Percentiles rank a stretch among this genome's conserved stretches.
Conservation (phyloP, 2,888 invertebrate genomes). For the Bombylius discolor region DNA sequence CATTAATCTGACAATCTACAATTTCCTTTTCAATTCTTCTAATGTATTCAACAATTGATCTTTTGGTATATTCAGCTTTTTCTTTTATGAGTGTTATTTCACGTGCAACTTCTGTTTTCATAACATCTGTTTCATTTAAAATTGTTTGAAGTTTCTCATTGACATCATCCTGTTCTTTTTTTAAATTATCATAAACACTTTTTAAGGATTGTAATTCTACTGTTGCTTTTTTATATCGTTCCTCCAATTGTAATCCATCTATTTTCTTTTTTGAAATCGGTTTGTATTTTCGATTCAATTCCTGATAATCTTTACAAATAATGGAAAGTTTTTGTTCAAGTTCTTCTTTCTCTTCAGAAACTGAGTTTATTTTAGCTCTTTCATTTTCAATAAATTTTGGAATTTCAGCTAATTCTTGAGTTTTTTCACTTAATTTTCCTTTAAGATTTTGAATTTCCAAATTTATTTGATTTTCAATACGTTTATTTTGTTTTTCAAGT, state of each 20-base stretch:
- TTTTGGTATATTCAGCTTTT: constrained; percentile 27
- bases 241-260: constrained; percentile 18
- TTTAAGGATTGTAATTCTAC: constrained; percentile 22
- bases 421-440: constrained; percentile 26
- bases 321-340: constrained; percentile 21
- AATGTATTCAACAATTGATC: constrained; percentile 29
- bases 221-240: constrained; percentile 24
- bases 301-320: constrained; percentile 14
- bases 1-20: constrained; percentile 29
- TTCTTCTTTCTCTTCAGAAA: constrained; percentile 23
- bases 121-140: constrained; percentile 23
- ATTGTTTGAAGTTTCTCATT: constrained; percentile 16
- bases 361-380: constrained; percentile 25
- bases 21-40: constrained; percentile 32
- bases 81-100: constrained; percentile 29
- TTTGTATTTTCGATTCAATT: constrained; percentile 23
- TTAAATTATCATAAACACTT: constrained; percentile 22
- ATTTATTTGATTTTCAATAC: constrained; percentile 23
- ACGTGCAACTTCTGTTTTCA: constrained; percentile 26
- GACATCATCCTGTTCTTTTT: constrained; percentile 18
- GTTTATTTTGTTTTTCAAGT: constrained; percentile 25
- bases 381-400: constrained; percentile 27
- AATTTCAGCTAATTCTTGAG: constrained; percentile 25
- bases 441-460: constrained; percentile 27
- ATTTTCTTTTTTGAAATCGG: constrained; percentile 19